Evolutionary conservation across 2,888 invertebrate species (phyloP), one percentile per base, ranked within the genome.

Genomic region (Ptilodon capucinus): DNA sequence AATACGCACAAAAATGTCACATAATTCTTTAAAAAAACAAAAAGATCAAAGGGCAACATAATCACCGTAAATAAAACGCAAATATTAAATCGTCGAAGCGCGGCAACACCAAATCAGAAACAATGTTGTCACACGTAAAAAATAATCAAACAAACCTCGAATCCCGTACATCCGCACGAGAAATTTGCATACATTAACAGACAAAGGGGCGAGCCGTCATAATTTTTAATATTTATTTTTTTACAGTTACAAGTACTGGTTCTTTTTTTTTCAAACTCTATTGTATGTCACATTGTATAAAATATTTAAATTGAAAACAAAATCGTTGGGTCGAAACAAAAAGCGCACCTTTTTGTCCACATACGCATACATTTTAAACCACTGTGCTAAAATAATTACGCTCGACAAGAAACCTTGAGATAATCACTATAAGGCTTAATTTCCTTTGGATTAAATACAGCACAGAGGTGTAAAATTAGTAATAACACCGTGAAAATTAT

Each of bases 201-300:
- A 86, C 85, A 87, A 89, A 87, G 78, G 78, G 68, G 62, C 70
- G 32, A 78, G 77, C 84, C 83, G 85, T 86, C 84, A 89, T 91
- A 91, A 88, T 88, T 89, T 85, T 82, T 82, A 64, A 85, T 88
- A 86, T 89, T 86, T 87, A 88, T 87, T 91, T 90, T 88, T 89
- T 84, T 84, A 87, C 87, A 76, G 81, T 86, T 80, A 87, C 87
- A 87, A 90, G 90, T 90, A 91, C 90, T 87, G 88, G 87, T 87
- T 86, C 79, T 78, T 66, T 75, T 81, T 76, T 76, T 35, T 17
- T 35, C 17, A 11, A n/a, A 32, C 9, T 86, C 87, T 87, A 88
- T 90, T 90, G n/a, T n/a, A n/a, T n/a, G 89, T 89, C 86, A 82
- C 81, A 64, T 69, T 74, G 84, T 77, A 81, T 85, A 84, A 88